Evolutionary conservation across 2,888 invertebrate genomes (phyloP).

Genomic region (Lapara coniferarum): DNA sequence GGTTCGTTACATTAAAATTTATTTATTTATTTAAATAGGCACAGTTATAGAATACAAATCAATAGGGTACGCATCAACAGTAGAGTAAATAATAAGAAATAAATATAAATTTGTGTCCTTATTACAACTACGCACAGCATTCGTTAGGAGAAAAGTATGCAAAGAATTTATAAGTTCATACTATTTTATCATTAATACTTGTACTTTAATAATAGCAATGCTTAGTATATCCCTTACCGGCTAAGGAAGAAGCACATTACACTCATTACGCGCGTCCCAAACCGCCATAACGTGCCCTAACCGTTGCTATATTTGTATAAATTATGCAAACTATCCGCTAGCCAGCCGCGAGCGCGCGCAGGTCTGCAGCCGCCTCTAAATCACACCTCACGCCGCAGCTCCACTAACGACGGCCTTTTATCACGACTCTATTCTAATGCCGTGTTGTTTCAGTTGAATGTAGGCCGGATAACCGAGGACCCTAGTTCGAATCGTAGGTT

Average conservation of each 20-base stretch:
- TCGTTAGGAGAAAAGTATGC: too few relatives aligned
- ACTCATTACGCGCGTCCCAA: slow-evolving; percentile 27
- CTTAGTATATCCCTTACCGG: background rate
- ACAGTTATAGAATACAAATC: too few relatives aligned
- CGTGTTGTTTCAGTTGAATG: slow-evolving; percentile 21
- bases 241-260: slow-evolving; percentile 15
- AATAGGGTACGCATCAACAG: too few relatives aligned
- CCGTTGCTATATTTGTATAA: slow-evolving; percentile 54
- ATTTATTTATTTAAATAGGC: too few relatives aligned
- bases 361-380: slow-evolving; percentile 13
- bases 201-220: background rate
- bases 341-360: background rate
- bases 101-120: too few relatives aligned
- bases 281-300: slow-evolving; percentile 34
- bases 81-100: too few relatives aligned
- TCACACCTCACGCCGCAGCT: slow-evolving; percentile 1
- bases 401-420: background rate
- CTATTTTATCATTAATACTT: background rate
- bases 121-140: too few relatives aligned
- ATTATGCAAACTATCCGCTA: slow-evolving; percentile 51
- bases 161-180: background rate
- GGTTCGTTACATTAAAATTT: too few relatives aligned
- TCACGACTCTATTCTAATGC: background rate
- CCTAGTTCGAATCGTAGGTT: too few relatives aligned
- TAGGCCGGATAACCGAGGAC: background rate